Percentiles rank a stretch among this genome's conserved stretches.
Conservation (phyloP, 2,888 invertebrate genomes). For the Monoplex corrugatus region DNA sequence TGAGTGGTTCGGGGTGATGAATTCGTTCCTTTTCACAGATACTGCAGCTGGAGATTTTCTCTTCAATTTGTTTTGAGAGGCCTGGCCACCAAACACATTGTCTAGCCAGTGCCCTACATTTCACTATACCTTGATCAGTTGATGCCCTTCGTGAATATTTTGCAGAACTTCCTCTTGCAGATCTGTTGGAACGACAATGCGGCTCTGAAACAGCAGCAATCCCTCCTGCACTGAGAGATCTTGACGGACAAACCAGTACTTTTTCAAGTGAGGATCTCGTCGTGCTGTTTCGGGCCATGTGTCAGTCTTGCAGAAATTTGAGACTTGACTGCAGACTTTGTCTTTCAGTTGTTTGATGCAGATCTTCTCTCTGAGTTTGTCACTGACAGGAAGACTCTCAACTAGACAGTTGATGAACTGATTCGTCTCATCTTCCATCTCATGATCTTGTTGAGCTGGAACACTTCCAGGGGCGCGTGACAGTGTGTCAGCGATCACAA, state of each 20-base stretch:
- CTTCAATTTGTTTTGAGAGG: slow-evolving; percentile 28
- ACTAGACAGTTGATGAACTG: neutral
- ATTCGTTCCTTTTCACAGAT: slow-evolving; percentile 20
- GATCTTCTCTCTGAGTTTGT: neutral
- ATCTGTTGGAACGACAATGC: neutral
- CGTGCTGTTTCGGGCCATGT: slow-evolving; percentile 16
- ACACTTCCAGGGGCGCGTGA: neutral
- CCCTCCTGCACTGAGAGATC: slow-evolving; percentile 12
- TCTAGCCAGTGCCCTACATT: slow-evolving; percentile 7
- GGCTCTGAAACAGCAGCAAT: slow-evolving; percentile 11
- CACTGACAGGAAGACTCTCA: slow-evolving; percentile 1
- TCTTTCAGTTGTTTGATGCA: neutral
- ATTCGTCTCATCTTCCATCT: neutral
- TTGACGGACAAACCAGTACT: neutral
- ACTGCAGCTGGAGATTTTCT: neutral
- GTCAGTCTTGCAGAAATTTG: neutral
- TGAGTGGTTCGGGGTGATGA: neutral
- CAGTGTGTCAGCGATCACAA: neutral
- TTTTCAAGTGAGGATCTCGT: neutral
- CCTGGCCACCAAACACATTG: neutral
- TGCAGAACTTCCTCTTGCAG: too few species aligned
- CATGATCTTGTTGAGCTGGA: slow-evolving; percentile 18
- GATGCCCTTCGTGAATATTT: too few species aligned
- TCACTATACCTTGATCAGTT: too few species aligned
- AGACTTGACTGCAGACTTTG: neutral